Evolutionary conservation across 1,140 invertebrate species (phyloP).

Genomic region (Cylas formicarius): DNA sequence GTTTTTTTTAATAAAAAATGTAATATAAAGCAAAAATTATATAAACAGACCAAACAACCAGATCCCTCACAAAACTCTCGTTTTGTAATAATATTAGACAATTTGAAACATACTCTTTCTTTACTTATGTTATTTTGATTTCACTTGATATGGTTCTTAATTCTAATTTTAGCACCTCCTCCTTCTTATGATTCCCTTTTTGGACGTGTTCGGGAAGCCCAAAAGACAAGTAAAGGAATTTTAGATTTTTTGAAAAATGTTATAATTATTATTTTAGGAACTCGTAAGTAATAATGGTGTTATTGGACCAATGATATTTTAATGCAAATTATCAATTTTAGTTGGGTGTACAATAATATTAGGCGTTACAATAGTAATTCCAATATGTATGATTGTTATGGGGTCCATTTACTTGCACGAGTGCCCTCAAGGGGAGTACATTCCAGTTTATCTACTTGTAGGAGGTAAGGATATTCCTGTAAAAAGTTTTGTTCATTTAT

Average conservation of each 20-base stretch:
- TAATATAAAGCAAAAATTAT: too few species aligned
- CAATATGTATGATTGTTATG: slow-evolving; percentile 59
- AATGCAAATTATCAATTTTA: slow-evolving; percentile 38
- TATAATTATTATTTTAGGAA: slow-evolving; percentile 53
- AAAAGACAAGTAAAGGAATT: slow-evolving; percentile 52
- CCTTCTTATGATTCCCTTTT: slow-evolving; percentile 64
- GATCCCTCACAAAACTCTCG: too few species aligned
- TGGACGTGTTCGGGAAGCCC: slow-evolving; percentile 56
- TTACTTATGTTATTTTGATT: neutral
- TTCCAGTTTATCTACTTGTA: slow-evolving; percentile 63
- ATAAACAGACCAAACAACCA: too few species aligned
- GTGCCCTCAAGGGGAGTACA: slow-evolving; percentile 59
- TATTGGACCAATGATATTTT: neutral
- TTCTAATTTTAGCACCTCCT: slow-evolving; percentile 48
- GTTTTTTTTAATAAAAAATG: too few species aligned
- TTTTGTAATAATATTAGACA: too few species aligned
- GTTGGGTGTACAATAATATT: slow-evolving; percentile 59
- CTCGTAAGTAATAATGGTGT: slow-evolving; percentile 45
- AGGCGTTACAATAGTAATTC: slow-evolving; percentile 55
- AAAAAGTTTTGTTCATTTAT: slow-evolving; percentile 11
- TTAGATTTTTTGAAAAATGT: slow-evolving; percentile 58
- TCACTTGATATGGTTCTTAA: neutral
- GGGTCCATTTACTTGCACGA: slow-evolving; percentile 57
- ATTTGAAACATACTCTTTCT: neutral
- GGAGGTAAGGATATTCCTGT: too few species aligned